Evolutionary conservation across 2,113 vertebrate genomes (phyloP).

Genomic region (Chloropsis cyanopogon): DNA sequence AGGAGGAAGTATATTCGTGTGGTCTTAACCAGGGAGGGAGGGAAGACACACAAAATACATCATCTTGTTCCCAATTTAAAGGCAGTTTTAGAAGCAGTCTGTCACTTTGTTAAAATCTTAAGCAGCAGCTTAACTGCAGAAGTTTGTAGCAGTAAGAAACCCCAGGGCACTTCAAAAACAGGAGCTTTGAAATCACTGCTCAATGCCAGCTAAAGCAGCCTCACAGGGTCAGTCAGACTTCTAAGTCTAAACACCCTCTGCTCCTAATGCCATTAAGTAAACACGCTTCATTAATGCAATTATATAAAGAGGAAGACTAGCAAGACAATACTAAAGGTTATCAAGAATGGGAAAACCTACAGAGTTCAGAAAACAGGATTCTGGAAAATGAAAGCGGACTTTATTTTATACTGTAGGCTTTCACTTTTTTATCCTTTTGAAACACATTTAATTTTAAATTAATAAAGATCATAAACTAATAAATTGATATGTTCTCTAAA

Average conservation of each 20-base stretch:
- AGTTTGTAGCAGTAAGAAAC: constrained; percentile 26
- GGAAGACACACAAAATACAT: neutral
- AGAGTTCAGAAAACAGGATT: constrained; percentile 11
- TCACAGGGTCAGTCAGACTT: neutral
- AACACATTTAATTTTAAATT: constrained; percentile 18
- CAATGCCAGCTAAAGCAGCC: constrained; percentile 31
- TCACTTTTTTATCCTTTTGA: neutral
- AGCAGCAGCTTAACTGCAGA: constrained; percentile 39
- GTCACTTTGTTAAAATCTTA: neutral
- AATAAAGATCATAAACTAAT: constrained; percentile 45
- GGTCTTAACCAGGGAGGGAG: neutral
- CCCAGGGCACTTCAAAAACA: neutral
- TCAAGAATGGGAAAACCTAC: neutral
- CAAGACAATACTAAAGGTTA: constrained; percentile 29
- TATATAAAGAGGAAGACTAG: neutral
- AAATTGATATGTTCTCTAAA: constrained; percentile 33
- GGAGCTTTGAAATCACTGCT: neutral
- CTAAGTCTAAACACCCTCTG: neutral
- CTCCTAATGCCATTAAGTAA: constrained; percentile 15
- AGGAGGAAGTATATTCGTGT: neutral
- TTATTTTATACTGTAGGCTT: constrained; percentile 25
- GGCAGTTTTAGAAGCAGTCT: constrained; percentile 9
- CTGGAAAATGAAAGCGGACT: neutral
- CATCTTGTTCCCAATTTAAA: constrained; percentile 1
- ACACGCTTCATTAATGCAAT: neutral